phyloP scores from a whole-genome alignment of 1,140 invertebrate genomes.

The Hyles euphorbiae region DNA sequence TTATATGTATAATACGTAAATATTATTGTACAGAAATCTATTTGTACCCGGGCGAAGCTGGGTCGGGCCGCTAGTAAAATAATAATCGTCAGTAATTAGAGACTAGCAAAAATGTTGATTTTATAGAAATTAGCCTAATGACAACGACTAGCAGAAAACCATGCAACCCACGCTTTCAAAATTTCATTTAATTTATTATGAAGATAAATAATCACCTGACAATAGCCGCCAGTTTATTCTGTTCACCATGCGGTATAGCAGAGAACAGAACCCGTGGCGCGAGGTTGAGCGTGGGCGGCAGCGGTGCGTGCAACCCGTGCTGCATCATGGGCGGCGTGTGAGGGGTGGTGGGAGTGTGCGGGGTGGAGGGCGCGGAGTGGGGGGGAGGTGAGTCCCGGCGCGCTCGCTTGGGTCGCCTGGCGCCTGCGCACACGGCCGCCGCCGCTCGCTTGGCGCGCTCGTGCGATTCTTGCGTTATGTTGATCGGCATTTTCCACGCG shows the following conservation, averaged over 20 bases:
- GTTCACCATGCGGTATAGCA: constrained; percentile 27
- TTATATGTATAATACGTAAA: too few species aligned
- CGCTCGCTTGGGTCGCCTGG: constrained; percentile 76
- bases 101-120: too few species aligned
- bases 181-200: too few species aligned
- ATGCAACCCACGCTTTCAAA: too few species aligned
- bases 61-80: too few species aligned
- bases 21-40: too few species aligned
- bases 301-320: constrained; percentile 7
- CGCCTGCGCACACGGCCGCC: constrained; percentile 64
- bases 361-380: constrained; percentile 30
- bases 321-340: constrained; percentile 28
- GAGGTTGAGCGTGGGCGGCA: constrained; percentile 65
- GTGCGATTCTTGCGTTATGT: constrained; percentile 90
- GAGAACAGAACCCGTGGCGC: constrained; percentile 78
- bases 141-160: too few species aligned
- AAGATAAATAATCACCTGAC: constrained; percentile 45
- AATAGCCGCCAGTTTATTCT: constrained; percentile 46
- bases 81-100: too few species aligned
- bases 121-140: too few species aligned
- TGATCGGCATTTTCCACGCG: constrained; percentile 94
- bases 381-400: constrained; percentile 48
- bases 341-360: constrained; percentile 55
- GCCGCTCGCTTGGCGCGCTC: constrained; percentile 84
- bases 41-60: too few species aligned